Base-by-base conservation (phyloP, 2,113 vertebrate species). In the Centropus bengalensis region DNA sequence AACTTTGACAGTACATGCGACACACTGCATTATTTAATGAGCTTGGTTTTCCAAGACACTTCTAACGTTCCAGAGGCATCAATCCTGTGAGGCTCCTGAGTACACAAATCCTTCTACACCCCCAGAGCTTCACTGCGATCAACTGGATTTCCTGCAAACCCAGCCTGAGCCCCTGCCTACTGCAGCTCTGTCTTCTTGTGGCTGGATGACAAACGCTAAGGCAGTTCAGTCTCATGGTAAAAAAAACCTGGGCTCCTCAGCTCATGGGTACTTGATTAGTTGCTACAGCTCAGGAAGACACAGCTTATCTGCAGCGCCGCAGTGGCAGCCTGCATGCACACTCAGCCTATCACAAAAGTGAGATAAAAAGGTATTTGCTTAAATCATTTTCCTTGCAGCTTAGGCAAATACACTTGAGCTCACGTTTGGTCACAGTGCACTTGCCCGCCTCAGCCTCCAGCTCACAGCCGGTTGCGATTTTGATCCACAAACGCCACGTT, bases 361-460 rank as follows among this genome's bases (percentile, higher is more conserved):
- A 93, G 83, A 94, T 84, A 40, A 81, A 91, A 90, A 63, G 13
- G 20, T 60, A 75, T 94, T 96, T 95, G 49, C 45, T 76, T 86
- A 81, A 92, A 70, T 78, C 47, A 84, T 83, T 93, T 92, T 68
- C 88, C 49, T 15, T 92, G 83, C 21, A 4, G 52, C 56, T 93
- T 78, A 71, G 3, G 5, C 56, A 92, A 95, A 84, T 67, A 52
- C 0, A 1, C 32, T 90, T 91, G 70, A 60, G 71, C 19, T 83
- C 49, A 22, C 11, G 7, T 90, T 83, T 80, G 56, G 88, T 55
- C 88, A 63, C 52, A 63, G 26, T 10, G 36, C 30, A 24, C 38
- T 86, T 12, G 7, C 60, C 73, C 63, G 45, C 36, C 52, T 67
- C 52, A 90, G 73, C 86, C 38, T 86, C 38, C 44, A 81, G 73